Conservation (phyloP, 1,140 invertebrate genomes). For the Drosophila repleta region DNA sequence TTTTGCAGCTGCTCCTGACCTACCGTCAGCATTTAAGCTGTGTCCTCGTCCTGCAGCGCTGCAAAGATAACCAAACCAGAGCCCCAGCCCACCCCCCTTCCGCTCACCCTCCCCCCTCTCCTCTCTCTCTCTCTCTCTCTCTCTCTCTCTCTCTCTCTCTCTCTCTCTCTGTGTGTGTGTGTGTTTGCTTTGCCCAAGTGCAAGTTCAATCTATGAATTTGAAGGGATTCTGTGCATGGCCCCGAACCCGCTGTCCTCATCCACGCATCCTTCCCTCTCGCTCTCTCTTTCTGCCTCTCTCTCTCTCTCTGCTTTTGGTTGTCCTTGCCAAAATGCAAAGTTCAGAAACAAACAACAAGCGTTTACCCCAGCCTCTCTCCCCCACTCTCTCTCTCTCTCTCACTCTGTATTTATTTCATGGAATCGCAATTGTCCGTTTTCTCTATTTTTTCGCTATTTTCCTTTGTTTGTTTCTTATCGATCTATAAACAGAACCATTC, state of each 20-base stretch:
- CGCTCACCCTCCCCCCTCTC: not conserved
- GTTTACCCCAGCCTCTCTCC: not conserved
- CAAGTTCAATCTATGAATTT: constrained; percentile 82
- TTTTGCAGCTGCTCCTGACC: constrained; percentile 51
- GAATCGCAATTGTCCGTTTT: not conserved
- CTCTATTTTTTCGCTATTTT: not conserved
- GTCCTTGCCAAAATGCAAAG: constrained; percentile 74
- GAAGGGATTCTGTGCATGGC: constrained; percentile 70
- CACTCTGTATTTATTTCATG: not conserved
- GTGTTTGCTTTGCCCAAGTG: constrained; percentile 65
- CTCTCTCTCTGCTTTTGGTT: constrained; percentile 13
- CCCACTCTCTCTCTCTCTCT: not conserved
- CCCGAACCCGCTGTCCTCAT: constrained; percentile 57
- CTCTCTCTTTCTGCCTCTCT: not conserved
- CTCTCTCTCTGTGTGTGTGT: constrained; percentile 17
- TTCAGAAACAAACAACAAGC: constrained; percentile 47
- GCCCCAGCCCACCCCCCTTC: too few species aligned
- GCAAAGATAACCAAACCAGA: constrained; percentile 27
- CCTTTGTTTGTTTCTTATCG: not conserved
- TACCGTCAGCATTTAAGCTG: constrained; percentile 44
- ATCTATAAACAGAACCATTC: not conserved
- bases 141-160: constrained; percentile 5
- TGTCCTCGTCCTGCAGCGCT: constrained; percentile 41
- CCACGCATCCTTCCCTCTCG: constrained; percentile 21
- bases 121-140: not conserved